Evolutionary conservation across 2,888 invertebrate species (phyloP).

Genomic region (Agrenia bidenticulata): DNA sequence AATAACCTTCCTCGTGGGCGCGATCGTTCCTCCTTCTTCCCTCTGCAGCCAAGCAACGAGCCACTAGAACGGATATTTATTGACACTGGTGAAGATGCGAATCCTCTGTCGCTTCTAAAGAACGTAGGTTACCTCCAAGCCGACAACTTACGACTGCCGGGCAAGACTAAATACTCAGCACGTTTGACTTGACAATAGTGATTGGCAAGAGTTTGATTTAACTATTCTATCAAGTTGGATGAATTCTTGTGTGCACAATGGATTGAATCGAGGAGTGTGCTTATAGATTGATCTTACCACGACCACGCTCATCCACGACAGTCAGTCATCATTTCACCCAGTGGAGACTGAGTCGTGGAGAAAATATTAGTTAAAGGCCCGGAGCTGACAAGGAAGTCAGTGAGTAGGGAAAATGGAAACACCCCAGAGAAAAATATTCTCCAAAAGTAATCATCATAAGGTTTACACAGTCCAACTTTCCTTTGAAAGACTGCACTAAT

Average conservation of each 20-base stretch:
- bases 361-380: slow-evolving; percentile 8
- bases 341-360: not conserved
- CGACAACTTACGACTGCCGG: no score
- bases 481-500: slow-evolving; percentile 15
- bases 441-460: slow-evolving; percentile 23
- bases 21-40: no score
- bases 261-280: no score
- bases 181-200: no score
- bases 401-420: slow-evolving; percentile 26
- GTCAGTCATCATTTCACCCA: not conserved
- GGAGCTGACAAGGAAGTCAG: slow-evolving; percentile 14
- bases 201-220: slow-evolving; percentile 3
- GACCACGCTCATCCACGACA: slow-evolving; percentile 6
- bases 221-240: not conserved
- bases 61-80: no score
- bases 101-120: no score
- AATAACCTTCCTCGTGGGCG: no score
- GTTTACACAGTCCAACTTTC: not conserved
- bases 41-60: no score
- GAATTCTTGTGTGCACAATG: not conserved
- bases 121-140: no score
- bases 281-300: no score
- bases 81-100: no score
- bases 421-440: slow-evolving; percentile 21
- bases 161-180: no score